Evolutionary conservation across 92 coral and sea anemone genomes (phyloP).

Genomic region (Palythoa heliodiscus): DNA sequence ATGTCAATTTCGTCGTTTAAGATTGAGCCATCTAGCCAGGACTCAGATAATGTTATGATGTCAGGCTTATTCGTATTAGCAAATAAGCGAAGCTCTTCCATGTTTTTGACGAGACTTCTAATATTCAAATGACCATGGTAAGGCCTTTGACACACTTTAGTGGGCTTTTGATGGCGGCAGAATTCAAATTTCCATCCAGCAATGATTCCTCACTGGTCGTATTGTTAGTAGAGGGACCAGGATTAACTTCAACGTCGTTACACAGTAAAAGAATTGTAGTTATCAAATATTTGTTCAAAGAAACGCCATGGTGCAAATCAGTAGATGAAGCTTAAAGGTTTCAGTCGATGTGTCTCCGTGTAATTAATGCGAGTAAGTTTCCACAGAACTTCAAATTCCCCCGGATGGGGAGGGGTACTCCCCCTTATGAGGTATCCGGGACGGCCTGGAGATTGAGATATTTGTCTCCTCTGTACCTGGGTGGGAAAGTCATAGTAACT

Average conservation of each 20-base stretch:
- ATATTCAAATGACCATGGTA: constrained; percentile 53
- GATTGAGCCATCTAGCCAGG: not conserved
- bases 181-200: constrained; percentile 5
- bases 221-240: constrained; percentile 42
- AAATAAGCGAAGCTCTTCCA: constrained; percentile 49
- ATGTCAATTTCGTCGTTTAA: constrained; percentile 3
- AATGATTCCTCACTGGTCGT: not conserved
- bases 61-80: constrained; percentile 38
- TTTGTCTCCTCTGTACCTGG: too few relatives aligned
- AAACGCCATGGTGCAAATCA: constrained; percentile 25
- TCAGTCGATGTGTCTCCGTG: constrained; percentile 17
- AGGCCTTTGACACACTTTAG: constrained; percentile 45
- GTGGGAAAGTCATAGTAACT: too few relatives aligned
- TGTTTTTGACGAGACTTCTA: constrained; percentile 25
- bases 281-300: constrained; percentile 38
- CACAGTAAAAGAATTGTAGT: constrained; percentile 24
- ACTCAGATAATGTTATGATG: constrained; percentile 20
- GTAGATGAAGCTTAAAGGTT: constrained; percentile 17
- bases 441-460: too few relatives aligned
- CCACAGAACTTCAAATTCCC: constrained; percentile 30
- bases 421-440: too few relatives aligned
- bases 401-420: too few relatives aligned
- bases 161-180: not conserved
- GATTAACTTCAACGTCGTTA: constrained; percentile 36
- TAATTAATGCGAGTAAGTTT: constrained; percentile 30